phyloP scores from a whole-genome alignment of 2,888 invertebrate genomes.

The Pseudoips prasinana region DNA sequence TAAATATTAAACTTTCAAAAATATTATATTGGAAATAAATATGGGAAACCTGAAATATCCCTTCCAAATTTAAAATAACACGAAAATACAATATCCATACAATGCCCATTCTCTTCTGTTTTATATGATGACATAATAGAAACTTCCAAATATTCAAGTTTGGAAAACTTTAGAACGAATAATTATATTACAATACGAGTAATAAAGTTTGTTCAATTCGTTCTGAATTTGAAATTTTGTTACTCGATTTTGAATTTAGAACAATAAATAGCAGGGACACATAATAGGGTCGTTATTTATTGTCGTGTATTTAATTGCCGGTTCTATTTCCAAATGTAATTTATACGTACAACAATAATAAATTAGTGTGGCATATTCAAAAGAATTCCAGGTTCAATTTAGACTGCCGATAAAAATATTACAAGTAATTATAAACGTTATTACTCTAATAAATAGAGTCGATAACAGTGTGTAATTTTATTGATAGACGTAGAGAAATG shows the following conservation, averaged over 20 bases:
- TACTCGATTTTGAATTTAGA: constrained; percentile 41
- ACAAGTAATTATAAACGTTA: constrained; percentile 6
- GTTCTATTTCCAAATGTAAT: constrained; percentile 58
- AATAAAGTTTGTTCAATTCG: constrained; percentile 32
- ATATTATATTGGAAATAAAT: too few species aligned
- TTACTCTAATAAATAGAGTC: constrained; percentile 14
- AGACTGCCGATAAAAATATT: constrained; percentile 24
- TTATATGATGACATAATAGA: too few species aligned
- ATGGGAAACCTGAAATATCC: too few species aligned
- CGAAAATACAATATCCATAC: too few species aligned
- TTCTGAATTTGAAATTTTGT: constrained; percentile 28
- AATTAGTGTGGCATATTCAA: constrained; percentile 50
- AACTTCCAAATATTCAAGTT: constrained; percentile 24
- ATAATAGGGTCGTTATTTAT: constrained; percentile 49
- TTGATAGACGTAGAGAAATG: constrained; percentile 5
- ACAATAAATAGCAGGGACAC: constrained; percentile 44
- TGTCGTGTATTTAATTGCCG: constrained; percentile 49
- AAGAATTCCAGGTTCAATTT: constrained; percentile 25
- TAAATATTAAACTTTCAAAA: too few species aligned
- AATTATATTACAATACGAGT: constrained; percentile 26
- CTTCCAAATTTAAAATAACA: too few species aligned
- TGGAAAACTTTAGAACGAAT: constrained; percentile 24
- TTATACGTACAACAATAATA: constrained; percentile 47
- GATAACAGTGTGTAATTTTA: constrained; percentile 16
- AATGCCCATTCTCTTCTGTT: too few species aligned